Evolutionary conservation across 1,140 invertebrate species (phyloP), one percentile per base, ranked within the genome.

Genomic region (Sogatella furcifera): DNA sequence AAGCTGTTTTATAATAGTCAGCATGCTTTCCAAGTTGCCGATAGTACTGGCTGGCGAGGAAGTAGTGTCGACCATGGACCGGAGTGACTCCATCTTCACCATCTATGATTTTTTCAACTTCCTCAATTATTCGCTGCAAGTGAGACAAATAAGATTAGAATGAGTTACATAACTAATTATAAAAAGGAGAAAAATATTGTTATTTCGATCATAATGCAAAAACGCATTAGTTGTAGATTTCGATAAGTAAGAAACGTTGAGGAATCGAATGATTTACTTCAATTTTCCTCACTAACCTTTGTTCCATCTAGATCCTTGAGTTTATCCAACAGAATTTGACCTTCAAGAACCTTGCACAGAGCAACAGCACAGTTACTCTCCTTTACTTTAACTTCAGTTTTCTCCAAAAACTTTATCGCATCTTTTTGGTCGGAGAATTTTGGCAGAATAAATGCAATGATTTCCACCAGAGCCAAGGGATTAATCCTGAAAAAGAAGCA

Each of bases 11-110:
- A 76, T 99, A 99, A 77, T 98, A 99, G 55, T 88, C 84, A 3
- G 89, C 87, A 76, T 95, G 89, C 71, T 93, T 89, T 15, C 89
- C 90, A 73, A 90, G 84, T 53, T 90, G 78, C 67, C 84, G 79
- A 71, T 93, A 91, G 67, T 97, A 92, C 64, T 95, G 86, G 43
- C 93, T 94, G 3, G 94, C 92, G 28, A 98, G 78, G 63, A 95
- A 85, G 72, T 98, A 99, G 74, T 94, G 99, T 67, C 93, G 80
- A 13, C 92, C 92, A 74, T 98, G 96, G 8, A 98, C 94, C 1
- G 90, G 77, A 0, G 93, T 95, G 5, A 98, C 84, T 34, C 94
- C 94, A 73, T 95, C 90, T 0, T 92, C 83, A 65, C 89, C 85
- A 70, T 97, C 90, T 10, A 99, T 74, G 44, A 92, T 83, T 46